Base-by-base conservation (phyloP, 1,140 invertebrate species). In the Chlorops oryzae region DNA sequence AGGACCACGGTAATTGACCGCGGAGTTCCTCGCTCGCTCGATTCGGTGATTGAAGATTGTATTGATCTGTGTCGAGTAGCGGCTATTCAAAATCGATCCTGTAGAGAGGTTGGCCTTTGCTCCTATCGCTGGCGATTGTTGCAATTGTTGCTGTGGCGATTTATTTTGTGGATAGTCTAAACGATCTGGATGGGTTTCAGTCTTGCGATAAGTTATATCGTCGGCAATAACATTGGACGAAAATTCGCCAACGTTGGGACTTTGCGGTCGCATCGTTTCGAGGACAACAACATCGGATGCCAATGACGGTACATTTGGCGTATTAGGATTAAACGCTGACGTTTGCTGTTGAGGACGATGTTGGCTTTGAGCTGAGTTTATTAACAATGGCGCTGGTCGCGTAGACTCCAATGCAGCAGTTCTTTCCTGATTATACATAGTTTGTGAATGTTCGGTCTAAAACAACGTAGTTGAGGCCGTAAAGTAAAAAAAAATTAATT, bases 1-100 rank as follows among this genome's bases (percentile, higher is more conserved):
- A 70, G 2, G 67, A 68, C 67, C 67, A 70, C 2, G 67, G 67
- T 52, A 70, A 60, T 47, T 70, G 67, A 24, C 70, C 63, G 42
- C 67, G 58, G 39, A 70, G 47, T 50, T 70, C 67, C 32, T 65
- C 64, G 28, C 58, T 69, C 7, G 70, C 53, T 1, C 63, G 62
- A 54, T 68, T 61, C 2, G 25, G 18, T 44, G 15, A 17, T 20
- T 41, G 38, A n/a, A 25, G 25, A 6, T 12, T 18, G 12, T 40
- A 20, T 25, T 27, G 23, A 34, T 58, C 58, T 3, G 57, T 58
- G 15, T 64, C 62, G 62, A 62, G 32, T 69, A 69, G 22, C 66
- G 66, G 49, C 37, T 23, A 24, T 52, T 48, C 17, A 48, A 22
- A 3, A 42, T 49, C 3, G 49, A 45, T 32, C 23, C 57, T 58